Percentiles rank a stretch among this genome's conserved stretches.
These are phyloP conservation scores for Caenorhabditis japonica DNA, from an alignment of 2,888 invertebrate species.

Conservation along the genomic window DNA sequence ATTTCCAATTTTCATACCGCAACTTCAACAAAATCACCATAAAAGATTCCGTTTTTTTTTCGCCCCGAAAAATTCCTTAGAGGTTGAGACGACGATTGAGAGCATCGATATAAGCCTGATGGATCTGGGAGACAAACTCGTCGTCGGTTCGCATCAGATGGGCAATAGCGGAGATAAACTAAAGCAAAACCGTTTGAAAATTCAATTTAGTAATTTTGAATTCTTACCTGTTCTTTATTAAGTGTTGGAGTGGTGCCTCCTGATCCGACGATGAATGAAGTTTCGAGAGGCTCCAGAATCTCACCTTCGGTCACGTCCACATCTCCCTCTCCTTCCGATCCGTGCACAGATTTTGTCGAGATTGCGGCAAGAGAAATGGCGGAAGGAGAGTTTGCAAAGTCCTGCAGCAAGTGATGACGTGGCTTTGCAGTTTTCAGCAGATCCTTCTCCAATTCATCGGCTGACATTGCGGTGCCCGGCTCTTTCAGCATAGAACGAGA, in stretches of 20 bases:
- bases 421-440: slow-evolving; percentile 58
- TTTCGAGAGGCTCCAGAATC: slow-evolving; percentile 26
- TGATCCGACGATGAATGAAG: slow-evolving; percentile 51
- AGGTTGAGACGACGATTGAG: slow-evolving; percentile 57
- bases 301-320: slow-evolving; percentile 38
- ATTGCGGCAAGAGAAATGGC: slow-evolving; percentile 61
- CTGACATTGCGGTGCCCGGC: slow-evolving; percentile 48
- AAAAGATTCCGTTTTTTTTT: too few species aligned
- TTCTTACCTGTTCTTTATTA: slow-evolving; percentile 57
- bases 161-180: slow-evolving; percentile 54
- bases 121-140: slow-evolving; percentile 59
- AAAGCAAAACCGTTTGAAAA: slow-evolving; percentile 8
- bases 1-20: too few species aligned
- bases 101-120: slow-evolving; percentile 63
- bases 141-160: slow-evolving; percentile 65
- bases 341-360: slow-evolving; percentile 62
- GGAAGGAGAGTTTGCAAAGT: slow-evolving; percentile 62
- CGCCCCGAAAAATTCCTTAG: too few species aligned
- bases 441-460: slow-evolving; percentile 62
- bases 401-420: slow-evolving; percentile 37
- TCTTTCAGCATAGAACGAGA: slow-evolving; percentile 40
- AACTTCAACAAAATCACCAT: too few species aligned
- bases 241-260: slow-evolving; percentile 42
- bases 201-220: background rate
- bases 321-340: slow-evolving; percentile 54